Percentiles rank a stretch among this genome's conserved stretches.
Conservation (phyloP, 2,113 vertebrate genomes). For the Scomber scombrus region DNA sequence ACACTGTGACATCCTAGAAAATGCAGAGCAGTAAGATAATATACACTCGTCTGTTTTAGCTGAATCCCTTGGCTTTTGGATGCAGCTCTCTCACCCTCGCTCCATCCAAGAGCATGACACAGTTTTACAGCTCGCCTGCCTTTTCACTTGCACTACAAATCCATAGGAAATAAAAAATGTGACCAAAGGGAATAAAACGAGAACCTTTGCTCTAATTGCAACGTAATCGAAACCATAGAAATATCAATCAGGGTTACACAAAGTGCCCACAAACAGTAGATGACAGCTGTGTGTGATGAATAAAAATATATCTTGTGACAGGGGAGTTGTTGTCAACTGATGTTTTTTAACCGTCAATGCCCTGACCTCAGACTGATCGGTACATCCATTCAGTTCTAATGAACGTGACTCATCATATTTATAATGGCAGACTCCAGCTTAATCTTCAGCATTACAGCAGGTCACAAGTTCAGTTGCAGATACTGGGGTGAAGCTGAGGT, state of each 20-base stretch:
- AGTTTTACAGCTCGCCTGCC: slow-evolving; percentile 12
- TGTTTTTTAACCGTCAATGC: slow-evolving; percentile 10
- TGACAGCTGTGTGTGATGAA: slow-evolving; percentile 24
- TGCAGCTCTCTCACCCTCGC: neutral
- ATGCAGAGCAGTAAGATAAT: slow-evolving; percentile 48
- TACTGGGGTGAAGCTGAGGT: slow-evolving; percentile 37
- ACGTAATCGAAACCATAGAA: slow-evolving; percentile 26
- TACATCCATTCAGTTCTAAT: slow-evolving; percentile 36
- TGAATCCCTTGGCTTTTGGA: slow-evolving; percentile 27
- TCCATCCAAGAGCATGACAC: slow-evolving; percentile 26
- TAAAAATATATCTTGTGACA: slow-evolving; percentile 22
- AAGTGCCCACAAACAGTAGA: slow-evolving; percentile 35
- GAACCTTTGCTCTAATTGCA: slow-evolving; percentile 16
- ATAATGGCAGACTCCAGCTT: slow-evolving; percentile 31
- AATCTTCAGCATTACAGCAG: slow-evolving; percentile 21
- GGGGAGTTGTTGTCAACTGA: slow-evolving; percentile 5
- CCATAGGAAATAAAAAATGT: slow-evolving; percentile 50
- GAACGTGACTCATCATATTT: slow-evolving; percentile 67
- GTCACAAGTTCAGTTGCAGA: slow-evolving; percentile 53
- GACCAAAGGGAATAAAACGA: slow-evolving; percentile 35
- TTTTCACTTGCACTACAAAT: slow-evolving; percentile 34
- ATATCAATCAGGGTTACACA: slow-evolving; percentile 20
- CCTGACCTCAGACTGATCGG: slow-evolving; percentile 41
- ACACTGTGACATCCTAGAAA: slow-evolving; percentile 52
- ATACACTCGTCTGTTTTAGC: slow-evolving; percentile 26